phyloP scores from a whole-genome alignment of 2,113 vertebrate species.

The Romanogobio albipinnatus region DNA sequence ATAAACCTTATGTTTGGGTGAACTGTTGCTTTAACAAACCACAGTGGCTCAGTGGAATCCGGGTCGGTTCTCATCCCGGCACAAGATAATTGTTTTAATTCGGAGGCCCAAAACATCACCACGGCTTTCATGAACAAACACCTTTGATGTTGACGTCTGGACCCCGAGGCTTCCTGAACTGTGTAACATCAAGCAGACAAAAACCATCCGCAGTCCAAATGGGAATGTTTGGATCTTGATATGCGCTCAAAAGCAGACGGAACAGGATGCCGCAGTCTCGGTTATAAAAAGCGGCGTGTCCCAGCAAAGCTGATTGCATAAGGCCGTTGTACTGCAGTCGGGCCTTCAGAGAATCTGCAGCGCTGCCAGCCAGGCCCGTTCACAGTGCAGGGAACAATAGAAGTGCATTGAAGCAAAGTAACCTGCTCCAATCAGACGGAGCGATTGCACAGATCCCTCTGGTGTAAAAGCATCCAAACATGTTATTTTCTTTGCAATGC shows the following conservation, averaged over 20 bases:
- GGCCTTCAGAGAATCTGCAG: constrained; percentile 16
- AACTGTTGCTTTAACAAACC: neutral
- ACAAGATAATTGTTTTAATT: constrained; percentile 5
- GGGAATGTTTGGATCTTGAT: constrained; percentile 14
- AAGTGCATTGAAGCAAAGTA: neutral
- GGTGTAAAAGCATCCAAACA: neutral
- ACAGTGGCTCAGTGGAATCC: neutral
- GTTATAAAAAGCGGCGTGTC: constrained; percentile 51
- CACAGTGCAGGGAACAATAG: neutral
- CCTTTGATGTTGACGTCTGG: neutral
- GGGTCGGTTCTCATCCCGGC: neutral
- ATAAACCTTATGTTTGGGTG: neutral
- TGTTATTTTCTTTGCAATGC: neutral
- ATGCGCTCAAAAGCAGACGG: neutral
- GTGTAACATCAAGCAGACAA: constrained; percentile 3
- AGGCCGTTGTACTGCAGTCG: constrained; percentile 50
- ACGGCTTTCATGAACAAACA: neutral
- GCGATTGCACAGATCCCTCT: neutral
- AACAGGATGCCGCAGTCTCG: constrained; percentile 43
- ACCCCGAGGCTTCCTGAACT: neutral
- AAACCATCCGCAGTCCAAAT: neutral
- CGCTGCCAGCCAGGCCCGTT: constrained; percentile 19
- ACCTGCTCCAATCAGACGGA: neutral
- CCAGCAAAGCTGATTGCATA: constrained; percentile 64
- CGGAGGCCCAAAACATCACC: neutral